Evolutionary conservation across 92 coral and sea anemone species (phyloP).

Genomic region (Phenganax stokvisi): DNA sequence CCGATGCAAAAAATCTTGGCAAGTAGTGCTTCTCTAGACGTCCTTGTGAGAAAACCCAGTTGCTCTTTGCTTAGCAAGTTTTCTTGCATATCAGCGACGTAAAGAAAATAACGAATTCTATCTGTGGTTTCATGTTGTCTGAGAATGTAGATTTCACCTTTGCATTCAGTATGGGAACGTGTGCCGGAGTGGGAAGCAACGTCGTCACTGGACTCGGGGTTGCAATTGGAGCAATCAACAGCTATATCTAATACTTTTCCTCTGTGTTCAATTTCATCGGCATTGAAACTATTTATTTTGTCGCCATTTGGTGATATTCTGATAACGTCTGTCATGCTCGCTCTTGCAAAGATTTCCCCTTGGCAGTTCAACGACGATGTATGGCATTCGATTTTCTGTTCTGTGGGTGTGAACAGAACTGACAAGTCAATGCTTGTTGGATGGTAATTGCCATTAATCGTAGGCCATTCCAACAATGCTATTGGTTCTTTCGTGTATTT

Average conservation of each 20-base stretch:
- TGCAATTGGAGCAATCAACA: background rate
- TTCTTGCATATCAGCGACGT: background rate
- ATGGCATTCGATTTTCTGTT: background rate
- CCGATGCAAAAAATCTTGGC: background rate
- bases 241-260: background rate
- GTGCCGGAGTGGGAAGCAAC: background rate
- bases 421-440: background rate
- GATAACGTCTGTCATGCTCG: background rate
- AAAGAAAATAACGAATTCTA: background rate
- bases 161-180: background rate
- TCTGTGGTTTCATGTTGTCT: background rate
- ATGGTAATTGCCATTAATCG: background rate
- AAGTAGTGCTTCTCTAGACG: background rate
- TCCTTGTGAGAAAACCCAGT: conserved; percentile 2
- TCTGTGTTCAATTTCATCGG: background rate
- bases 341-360: conserved; percentile 1
- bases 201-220: background rate
- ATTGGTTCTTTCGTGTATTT: background rate
- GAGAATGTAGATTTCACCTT: background rate
- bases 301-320: background rate
- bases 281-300: background rate
- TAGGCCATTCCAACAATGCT: background rate
- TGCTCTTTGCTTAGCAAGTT: background rate
- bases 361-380: background rate
- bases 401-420: background rate